phyloP scores from a whole-genome alignment of 2,797 vertebrate species.

The Muraenolepis orangiensis region DNA sequence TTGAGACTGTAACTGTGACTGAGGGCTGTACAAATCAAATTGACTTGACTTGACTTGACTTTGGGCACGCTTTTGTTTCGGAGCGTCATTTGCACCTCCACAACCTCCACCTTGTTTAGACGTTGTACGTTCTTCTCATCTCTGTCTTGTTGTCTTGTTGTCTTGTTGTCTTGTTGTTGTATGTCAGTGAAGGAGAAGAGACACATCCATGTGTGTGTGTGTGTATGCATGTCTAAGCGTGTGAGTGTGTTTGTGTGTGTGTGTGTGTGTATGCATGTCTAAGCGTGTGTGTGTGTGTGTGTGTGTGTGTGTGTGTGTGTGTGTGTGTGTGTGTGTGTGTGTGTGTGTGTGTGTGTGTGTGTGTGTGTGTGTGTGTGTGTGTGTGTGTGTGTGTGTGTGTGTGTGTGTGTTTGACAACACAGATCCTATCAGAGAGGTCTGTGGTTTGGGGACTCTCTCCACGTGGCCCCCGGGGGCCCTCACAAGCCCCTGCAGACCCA shows the following conservation, averaged over 20 bases:
- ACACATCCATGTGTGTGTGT: slow-evolving; percentile 6
- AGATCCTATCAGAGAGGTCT: slow-evolving; percentile 45
- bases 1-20: no score
- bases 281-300: background rate
- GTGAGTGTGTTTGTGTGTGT: slow-evolving; percentile 4
- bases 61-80: background rate
- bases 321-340: background rate
- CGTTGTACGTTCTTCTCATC: no score
- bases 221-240: background rate
- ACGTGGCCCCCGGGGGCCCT: slow-evolving; percentile 16
- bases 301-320: slow-evolving; percentile 3
- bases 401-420: slow-evolving; percentile 26
- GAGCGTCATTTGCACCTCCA: background rate
- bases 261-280: slow-evolving; percentile 10
- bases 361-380: slow-evolving; percentile 12
- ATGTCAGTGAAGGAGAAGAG: no score
- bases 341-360: slow-evolving; percentile 8
- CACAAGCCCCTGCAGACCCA: slow-evolving; percentile 26
- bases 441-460: slow-evolving; percentile 20
- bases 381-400: background rate
- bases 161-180: no score
- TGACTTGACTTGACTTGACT: no score
- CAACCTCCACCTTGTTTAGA: no score
- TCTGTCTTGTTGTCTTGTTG: no score
- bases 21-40: no score